Evolutionary conservation across 1,140 invertebrate species (phyloP), one percentile per base, ranked within the genome.

Genomic region (Neocloeon triangulifer): DNA sequence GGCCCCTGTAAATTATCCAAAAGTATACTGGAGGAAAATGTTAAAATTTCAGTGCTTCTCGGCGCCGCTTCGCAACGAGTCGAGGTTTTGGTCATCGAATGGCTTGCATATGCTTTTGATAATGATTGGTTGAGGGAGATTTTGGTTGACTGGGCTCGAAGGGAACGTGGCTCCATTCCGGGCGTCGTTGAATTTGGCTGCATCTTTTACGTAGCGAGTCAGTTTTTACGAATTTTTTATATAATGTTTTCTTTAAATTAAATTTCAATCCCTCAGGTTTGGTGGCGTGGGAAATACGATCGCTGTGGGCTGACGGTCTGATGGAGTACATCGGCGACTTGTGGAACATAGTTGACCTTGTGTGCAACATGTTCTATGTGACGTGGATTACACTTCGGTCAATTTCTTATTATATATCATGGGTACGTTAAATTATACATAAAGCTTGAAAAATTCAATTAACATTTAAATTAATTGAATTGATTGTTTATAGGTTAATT

Each of bases 271-370:
- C n/a, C n/a, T n/a, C 51, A 89, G 86, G 86, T 55, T 66, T 91
- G 39, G 73, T 96, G 25, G 82, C 79, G 62, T 69, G 69, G 5
- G 89, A 96, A 59, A 72, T 89, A 25, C 69, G 76, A 44, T 59
- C 84, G 16, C 53, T 95, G 10, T 94, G 85, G 73, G 61, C 69
- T 0, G 77, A 76, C 35, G 89, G 89, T 1, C 45, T 94, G n/a
- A 49, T 74, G 19, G 81, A 89, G 25, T 96, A 95, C 46, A 59
- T 89, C 19, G 71, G 70, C 28, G 88, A 96, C 55, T 65, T 94
- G 35, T 96, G 91, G 91, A 96, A 96, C 49, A 85, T 94, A 40
- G 74, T 95, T 4, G 91, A 96, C 50, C 94, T 92, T 46, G 75
- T 92, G 40, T 89, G 84, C 12, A 92, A 94, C 51, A 66, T 73